phyloP scores from a whole-genome alignment of 2,888 invertebrate species.

The Noctua janthina region DNA sequence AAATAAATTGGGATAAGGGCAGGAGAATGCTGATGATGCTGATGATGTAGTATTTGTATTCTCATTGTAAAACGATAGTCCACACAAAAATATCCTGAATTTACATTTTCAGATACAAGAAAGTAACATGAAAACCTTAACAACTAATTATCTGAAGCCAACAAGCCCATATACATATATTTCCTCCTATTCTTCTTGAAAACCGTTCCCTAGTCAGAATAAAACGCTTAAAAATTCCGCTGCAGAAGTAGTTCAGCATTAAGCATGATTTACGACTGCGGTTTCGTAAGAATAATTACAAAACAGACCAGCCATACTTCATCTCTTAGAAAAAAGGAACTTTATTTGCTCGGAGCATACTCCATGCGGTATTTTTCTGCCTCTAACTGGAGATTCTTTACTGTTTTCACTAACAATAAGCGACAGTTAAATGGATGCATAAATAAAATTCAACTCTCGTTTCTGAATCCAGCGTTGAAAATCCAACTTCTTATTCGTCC shows the following conservation, averaged over 20 bases:
- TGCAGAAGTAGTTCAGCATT: slow-evolving; percentile 48
- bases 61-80: no score
- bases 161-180: no score
- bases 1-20: no score
- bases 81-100: background rate
- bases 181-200: slow-evolving; percentile 1
- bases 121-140: background rate
- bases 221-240: slow-evolving; percentile 29
- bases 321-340: slow-evolving; percentile 44
- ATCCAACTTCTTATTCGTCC: background rate
- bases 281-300: slow-evolving; percentile 57
- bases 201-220: slow-evolving; percentile 4
- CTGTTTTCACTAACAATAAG: background rate
- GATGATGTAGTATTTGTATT: no score
- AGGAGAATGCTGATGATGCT: no score
- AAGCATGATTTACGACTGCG: slow-evolving; percentile 53
- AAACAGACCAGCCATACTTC: slow-evolving; percentile 51
- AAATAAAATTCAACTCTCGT: background rate
- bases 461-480: background rate
- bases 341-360: slow-evolving; percentile 26
- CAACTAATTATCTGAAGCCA: background rate
- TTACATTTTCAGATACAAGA: background rate
- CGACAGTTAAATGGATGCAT: background rate
- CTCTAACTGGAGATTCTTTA: background rate
- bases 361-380: slow-evolving; percentile 24